Evolutionary conservation across 2,113 vertebrate species (phyloP).

Genomic region (Pristiophorus japonicus): DNA sequence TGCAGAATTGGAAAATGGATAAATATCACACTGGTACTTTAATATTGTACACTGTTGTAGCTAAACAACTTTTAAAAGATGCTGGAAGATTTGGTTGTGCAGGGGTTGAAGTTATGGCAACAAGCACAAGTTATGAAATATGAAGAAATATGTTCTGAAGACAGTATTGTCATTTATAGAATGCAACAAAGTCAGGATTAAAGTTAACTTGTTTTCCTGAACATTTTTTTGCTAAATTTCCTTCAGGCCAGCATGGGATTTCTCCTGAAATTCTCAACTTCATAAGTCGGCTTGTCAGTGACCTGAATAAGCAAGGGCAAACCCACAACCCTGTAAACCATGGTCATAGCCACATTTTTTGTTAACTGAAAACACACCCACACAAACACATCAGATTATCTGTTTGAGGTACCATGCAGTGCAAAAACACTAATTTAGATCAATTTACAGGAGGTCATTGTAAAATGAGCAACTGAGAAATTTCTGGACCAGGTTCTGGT

Average conservation of each 20-base stretch:
- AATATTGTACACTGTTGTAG: neutral
- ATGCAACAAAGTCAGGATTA: neutral
- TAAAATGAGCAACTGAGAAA: neutral
- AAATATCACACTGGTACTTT: neutral
- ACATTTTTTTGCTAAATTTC: neutral
- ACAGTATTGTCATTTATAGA: neutral
- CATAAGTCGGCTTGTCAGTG: neutral
- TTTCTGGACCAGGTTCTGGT: neutral
- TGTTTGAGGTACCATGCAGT: neutral
- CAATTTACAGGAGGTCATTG: neutral
- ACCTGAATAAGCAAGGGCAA: neutral
- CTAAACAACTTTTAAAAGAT: neutral
- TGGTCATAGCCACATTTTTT: neutral
- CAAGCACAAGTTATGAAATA: neutral
- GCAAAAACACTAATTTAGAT: neutral
- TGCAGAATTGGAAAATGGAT: neutral
- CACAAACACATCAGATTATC: neutral
- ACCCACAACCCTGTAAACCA: neutral
- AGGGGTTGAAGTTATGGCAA: neutral
- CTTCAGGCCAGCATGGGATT: neutral
- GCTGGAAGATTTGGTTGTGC: neutral
- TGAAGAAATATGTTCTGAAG: neutral
- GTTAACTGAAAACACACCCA: neutral
- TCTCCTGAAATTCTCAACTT: neutral
- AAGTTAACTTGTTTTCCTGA: neutral